A percentile compares a stretch with the other conserved stretches of the same genome.
phyloP scores from a whole-genome alignment of 1,140 invertebrate species.

The Scaptomyza hsui region DNA sequence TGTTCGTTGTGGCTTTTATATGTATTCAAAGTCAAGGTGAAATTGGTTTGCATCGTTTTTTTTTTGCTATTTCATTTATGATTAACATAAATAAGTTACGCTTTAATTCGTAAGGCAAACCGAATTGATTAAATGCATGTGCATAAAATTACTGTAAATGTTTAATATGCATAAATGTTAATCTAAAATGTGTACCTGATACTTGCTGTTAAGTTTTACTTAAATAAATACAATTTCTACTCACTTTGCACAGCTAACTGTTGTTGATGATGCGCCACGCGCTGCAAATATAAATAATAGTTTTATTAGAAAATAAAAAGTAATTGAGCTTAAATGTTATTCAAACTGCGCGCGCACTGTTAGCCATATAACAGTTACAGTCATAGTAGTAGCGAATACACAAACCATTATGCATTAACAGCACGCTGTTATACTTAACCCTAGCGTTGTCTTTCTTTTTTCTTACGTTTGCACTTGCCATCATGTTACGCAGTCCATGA shows the following conservation, averaged over 20 bases:
- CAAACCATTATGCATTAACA: conserved; percentile 23
- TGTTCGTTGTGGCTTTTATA: conserved; percentile 20
- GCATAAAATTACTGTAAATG: conserved; percentile 21
- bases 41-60: conserved; percentile 32
- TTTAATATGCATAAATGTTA: conserved; percentile 22
- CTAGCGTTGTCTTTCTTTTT: background rate
- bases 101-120: conserved; percentile 43
- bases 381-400: conserved; percentile 11
- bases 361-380: conserved; percentile 6
- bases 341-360: conserved; percentile 27
- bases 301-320: conserved; percentile 2
- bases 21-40: conserved; percentile 76
- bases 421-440: conserved; percentile 22
- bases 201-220: conserved; percentile 65
- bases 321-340: background rate
- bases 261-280: conserved; percentile 87
- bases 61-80: conserved; percentile 28
- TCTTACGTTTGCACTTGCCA: conserved; percentile 61
- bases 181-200: conserved; percentile 33
- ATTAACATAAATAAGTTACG: conserved; percentile 32
- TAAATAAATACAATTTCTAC: conserved; percentile 57
- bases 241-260: conserved; percentile 87
- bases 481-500: conserved; percentile 87
- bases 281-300: conserved; percentile 85
- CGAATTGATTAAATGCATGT: conserved; percentile 18